Evolutionary conservation across 2,888 invertebrate genomes (phyloP), one percentile per base, ranked within the genome.

Genomic region (Drosophila infuscata): DNA sequence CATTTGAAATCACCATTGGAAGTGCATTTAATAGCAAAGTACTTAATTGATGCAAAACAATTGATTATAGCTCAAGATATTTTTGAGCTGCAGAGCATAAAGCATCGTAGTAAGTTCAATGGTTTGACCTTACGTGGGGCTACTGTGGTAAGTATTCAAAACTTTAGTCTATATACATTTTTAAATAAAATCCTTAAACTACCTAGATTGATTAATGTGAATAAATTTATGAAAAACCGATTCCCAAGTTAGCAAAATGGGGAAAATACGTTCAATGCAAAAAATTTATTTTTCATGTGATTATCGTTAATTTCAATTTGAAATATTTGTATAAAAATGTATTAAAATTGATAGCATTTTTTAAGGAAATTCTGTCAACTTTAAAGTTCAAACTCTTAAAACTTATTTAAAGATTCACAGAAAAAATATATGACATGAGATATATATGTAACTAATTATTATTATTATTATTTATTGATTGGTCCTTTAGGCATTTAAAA

Each of bases 51-150:
- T 6, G 5, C 57, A 15, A 71, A 51, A 2, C 2, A 75, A 9
- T 59, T 91, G 3, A 38, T 54, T 3, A 56, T 76, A 9, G 15
- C 66, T 35, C 41, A 36, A 0, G 65, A 90, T 48, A 71, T 92
- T n/a, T 74, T 78, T 3, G 36, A 83, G 35, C 43, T 92, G 32
- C 92, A 91, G 70, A 79, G 92, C 64, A 83, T 90, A 5, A 61
- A 66, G 4, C 43, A 71, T 58, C 84, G 93, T 0, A 79, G 70
- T 46, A 82, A 92, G 57, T 93, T 93, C 41, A 87, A 89, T 41
- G 83, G 83, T 0, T 32, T 92, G 3, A 79, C 65, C 3, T 67
- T 93, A n/a, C 81, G 93, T 33, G 93, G 90, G 30, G 92, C 83
- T 0, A 83, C 78, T 43, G 93, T 93, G 53, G 93, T 93, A 87